These are phyloP conservation scores for Drepana arcuata DNA, from an alignment of 1,140 invertebrate species.

Conservation along the genomic window DNA sequence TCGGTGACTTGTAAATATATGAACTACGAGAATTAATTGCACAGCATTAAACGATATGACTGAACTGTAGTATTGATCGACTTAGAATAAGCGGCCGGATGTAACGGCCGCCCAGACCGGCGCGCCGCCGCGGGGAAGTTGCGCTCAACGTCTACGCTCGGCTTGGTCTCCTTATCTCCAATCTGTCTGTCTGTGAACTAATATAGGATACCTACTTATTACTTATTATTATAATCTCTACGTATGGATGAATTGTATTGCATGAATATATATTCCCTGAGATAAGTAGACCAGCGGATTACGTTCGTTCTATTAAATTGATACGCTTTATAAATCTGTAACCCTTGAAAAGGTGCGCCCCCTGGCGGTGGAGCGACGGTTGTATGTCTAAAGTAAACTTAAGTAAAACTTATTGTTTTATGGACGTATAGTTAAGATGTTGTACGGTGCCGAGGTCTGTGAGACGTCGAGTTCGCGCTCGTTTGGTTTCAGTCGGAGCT, in stretches of 20 bases:
- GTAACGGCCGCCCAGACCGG: conserved; percentile 20
- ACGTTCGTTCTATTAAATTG: conserved; percentile 44
- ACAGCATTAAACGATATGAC: conserved; percentile 37
- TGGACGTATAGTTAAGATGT: conserved; percentile 30
- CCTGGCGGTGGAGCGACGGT: conserved; percentile 26
- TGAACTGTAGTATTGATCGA: conserved; percentile 32
- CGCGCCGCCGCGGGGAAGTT: conserved; percentile 16
- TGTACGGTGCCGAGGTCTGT: conserved; percentile 40
- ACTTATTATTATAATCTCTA: no score
- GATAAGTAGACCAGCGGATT: no score
- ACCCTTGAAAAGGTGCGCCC: conserved; percentile 20
- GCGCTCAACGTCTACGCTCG: no score
- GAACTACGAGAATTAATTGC: conserved; percentile 29
- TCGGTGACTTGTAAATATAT: conserved; percentile 34
- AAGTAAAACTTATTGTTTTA: conserved; percentile 33
- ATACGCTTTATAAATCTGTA: conserved; percentile 55
- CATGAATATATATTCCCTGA: no score
- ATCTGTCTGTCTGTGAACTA: no score
- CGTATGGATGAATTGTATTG: no score
- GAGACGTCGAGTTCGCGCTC: conserved; percentile 30
- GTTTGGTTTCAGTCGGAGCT: conserved; percentile 28
- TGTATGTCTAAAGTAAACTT: conserved; percentile 35
- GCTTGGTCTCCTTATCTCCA: no score
- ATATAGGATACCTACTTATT: no score
- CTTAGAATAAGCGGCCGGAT: conserved; percentile 27